These are phyloP conservation scores for Sipha flava DNA, from an alignment of 1,140 invertebrate species.

Conservation along the genomic window DNA sequence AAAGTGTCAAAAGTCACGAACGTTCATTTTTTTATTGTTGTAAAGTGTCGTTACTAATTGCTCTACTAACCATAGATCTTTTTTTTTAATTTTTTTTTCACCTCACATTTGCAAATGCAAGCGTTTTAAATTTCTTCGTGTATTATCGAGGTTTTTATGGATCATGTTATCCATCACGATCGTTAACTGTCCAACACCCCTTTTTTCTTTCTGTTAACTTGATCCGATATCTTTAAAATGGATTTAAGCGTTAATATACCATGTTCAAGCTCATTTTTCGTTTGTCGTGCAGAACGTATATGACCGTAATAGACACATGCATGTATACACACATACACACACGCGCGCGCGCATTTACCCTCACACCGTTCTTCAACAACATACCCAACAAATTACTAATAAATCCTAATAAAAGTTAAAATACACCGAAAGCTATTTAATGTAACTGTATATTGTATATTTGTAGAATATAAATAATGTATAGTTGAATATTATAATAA, in stretches of 20 bases:
- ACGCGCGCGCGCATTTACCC: not conserved
- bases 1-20: constrained; percentile 26
- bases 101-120: not conserved
- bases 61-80: not conserved
- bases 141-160: not conserved
- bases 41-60: constrained; percentile 30
- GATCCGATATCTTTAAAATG: not conserved
- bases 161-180: not conserved
- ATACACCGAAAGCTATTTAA: not conserved
- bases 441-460: not conserved
- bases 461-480: no score
- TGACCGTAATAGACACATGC: not conserved
- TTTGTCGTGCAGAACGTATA: not conserved
- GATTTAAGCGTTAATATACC: not conserved
- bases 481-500: no score
- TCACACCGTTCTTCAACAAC: not conserved
- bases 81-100: not conserved
- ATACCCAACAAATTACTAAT: not conserved
- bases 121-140: not conserved
- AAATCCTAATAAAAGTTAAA: not conserved
- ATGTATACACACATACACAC: not conserved
- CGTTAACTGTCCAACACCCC: not conserved
- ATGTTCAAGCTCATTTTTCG: not conserved
- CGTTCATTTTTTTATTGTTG: constrained; percentile 14
- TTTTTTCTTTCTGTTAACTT: not conserved